Conservation (phyloP, 64 coral and sea anemone species). For the Montipora sp. region DNA sequence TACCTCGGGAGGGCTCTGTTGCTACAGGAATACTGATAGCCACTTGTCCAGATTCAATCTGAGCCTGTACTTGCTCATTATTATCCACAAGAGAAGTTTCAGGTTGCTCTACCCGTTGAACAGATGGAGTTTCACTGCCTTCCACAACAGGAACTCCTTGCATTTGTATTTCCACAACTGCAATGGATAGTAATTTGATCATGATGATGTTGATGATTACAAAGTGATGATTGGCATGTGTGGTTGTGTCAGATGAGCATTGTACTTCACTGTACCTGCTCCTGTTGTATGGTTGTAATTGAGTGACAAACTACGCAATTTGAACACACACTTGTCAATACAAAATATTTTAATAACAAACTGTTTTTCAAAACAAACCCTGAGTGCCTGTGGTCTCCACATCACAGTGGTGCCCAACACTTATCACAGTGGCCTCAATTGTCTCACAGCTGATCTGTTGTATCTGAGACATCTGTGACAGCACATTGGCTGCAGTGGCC, state of each 20-base stretch:
- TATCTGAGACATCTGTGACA: constrained; percentile 98
- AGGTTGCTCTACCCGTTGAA: constrained; percentile 17
- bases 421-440: constrained; percentile 81
- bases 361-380: constrained; percentile 37
- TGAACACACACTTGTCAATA: too few relatives aligned
- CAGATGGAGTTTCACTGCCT: constrained; percentile 47
- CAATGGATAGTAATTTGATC: background rate
- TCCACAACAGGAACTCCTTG: constrained; percentile 25
- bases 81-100: background rate
- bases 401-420: constrained; percentile 98
- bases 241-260: too few relatives aligned
- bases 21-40: background rate
- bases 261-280: too few relatives aligned
- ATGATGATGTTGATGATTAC: background rate
- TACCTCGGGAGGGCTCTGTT: background rate
- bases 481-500: constrained; percentile 95
- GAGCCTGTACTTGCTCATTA: constrained; percentile 10
- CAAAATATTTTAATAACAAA: too few relatives aligned
- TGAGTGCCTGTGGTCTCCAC: constrained; percentile 85
- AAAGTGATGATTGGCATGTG: too few relatives aligned
- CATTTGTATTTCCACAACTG: constrained; percentile 25
- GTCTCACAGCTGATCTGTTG: constrained; percentile 86
- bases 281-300: too few relatives aligned
- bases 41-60: background rate
- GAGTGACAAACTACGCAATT: too few relatives aligned